Evolutionary conservation across 1,140 invertebrate genomes (phyloP).

Genomic region (Atta cephalotes): DNA sequence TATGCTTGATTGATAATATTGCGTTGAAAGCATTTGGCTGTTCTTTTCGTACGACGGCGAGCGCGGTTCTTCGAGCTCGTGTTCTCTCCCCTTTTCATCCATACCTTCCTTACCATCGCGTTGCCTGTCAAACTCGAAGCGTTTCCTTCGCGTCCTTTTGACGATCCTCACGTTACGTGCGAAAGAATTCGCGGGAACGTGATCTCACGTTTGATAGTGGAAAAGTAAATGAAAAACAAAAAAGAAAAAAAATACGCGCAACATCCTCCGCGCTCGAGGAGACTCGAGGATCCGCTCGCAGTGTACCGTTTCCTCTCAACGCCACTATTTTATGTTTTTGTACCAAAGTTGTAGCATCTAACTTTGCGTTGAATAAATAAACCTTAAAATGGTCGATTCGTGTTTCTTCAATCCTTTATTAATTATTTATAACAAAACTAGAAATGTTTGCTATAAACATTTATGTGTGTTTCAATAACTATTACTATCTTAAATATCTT

Average conservation of each 20-base stretch:
- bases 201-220: slow-evolving; percentile 8
- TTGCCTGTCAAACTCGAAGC: slow-evolving; percentile 66
- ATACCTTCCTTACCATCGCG: slow-evolving; percentile 29
- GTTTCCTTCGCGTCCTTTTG: slow-evolving; percentile 56
- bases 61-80: slow-evolving; percentile 75
- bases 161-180: slow-evolving; percentile 40
- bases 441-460: too few species aligned
- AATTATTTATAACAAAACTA: neutral
- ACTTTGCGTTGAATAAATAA: slow-evolving; percentile 85
- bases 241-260: slow-evolving; percentile 3
- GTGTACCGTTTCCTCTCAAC: slow-evolving; percentile 79
- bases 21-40: slow-evolving; percentile 66
- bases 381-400: slow-evolving; percentile 68
- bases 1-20: slow-evolving; percentile 68
- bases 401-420: neutral
- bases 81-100: neutral
- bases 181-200: slow-evolving; percentile 11
- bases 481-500: too few species aligned
- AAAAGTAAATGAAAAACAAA: neutral
- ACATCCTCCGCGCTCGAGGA: slow-evolving; percentile 67
- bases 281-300: slow-evolving; percentile 76
- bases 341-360: slow-evolving; percentile 85
- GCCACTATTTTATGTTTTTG: slow-evolving; percentile 84
- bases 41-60: slow-evolving; percentile 70
- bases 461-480: too few species aligned